These are phyloP conservation scores for Argyrosomus japonicus DNA, from an alignment of 2,113 vertebrate genomes.

Conservation along the genomic window DNA sequence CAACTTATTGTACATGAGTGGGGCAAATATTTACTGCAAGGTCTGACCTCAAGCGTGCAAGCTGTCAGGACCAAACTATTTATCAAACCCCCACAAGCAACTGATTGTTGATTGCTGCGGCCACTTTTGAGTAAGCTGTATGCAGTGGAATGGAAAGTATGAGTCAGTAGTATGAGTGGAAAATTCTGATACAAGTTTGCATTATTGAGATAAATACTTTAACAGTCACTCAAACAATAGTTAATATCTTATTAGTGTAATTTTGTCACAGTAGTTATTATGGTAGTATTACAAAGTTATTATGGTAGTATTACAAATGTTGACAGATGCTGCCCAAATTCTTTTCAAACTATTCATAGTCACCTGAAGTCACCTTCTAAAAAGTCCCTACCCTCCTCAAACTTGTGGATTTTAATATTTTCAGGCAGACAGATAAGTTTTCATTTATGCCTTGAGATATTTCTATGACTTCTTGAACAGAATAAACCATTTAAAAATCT, in stretches of 20 bases:
- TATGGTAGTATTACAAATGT: neutral
- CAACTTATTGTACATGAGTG: neutral
- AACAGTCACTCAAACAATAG: neutral
- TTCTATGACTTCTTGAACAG: neutral
- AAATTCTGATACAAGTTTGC: neutral
- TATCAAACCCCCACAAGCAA: neutral
- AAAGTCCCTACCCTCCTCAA: neutral
- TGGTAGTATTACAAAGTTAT: no score
- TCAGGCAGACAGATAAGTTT: neutral
- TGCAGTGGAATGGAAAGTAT: neutral
- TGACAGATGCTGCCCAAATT: neutral
- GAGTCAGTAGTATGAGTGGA: no score
- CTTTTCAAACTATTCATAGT: neutral
- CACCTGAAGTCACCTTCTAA: neutral
- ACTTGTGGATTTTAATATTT: neutral
- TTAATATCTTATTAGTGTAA: neutral
- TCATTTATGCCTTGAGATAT: neutral
- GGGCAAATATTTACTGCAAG: neutral
- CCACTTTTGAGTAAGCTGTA: neutral
- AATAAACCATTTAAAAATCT: neutral
- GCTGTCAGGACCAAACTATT: neutral
- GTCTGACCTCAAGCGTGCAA: neutral
- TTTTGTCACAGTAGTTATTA: no score
- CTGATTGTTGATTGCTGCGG: neutral
- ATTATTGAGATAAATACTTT: neutral